These are phyloP conservation scores for Andrena hattorfiana DNA, from an alignment of 2,888 invertebrate genomes.

Conservation along the genomic window DNA sequence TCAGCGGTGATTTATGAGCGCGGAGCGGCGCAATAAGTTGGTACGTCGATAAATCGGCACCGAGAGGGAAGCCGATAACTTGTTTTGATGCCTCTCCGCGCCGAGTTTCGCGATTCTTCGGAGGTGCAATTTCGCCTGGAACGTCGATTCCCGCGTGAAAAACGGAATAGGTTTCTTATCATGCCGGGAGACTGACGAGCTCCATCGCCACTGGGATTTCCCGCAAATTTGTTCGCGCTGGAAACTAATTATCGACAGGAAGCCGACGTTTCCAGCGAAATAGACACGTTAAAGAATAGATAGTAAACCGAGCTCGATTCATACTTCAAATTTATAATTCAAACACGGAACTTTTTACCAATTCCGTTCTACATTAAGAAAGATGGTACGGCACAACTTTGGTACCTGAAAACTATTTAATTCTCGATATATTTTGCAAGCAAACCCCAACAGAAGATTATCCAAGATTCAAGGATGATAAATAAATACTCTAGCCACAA, in stretches of 20 bases:
- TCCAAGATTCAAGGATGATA: too few species aligned
- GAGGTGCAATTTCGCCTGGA: slow-evolving; percentile 51
- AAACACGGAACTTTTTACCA: too few species aligned
- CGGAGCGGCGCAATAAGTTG: slow-evolving; percentile 65
- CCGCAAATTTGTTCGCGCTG: slow-evolving; percentile 45
- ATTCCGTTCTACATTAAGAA: too few species aligned
- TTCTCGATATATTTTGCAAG: too few species aligned
- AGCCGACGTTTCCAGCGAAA: slow-evolving; percentile 1
- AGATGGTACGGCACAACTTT: too few species aligned
- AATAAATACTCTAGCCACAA: background rate
- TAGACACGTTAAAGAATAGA: background rate
- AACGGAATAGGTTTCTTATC: slow-evolving; percentile 48
- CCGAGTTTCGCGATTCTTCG: slow-evolving; percentile 52
- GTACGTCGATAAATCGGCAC: slow-evolving; percentile 68
- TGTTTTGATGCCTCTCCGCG: slow-evolving; percentile 62
- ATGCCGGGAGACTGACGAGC: slow-evolving; percentile 12
- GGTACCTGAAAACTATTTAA: too few species aligned
- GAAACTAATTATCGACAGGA: slow-evolving; percentile 25
- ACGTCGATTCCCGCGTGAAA: slow-evolving; percentile 42
- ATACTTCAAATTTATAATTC: too few species aligned
- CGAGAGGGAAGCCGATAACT: slow-evolving; percentile 64
- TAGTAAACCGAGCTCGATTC: too few species aligned
- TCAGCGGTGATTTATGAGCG: slow-evolving; percentile 66
- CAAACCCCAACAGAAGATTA: too few species aligned
- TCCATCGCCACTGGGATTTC: slow-evolving; percentile 22